Percentiles rank a stretch among this genome's conserved stretches.
phyloP scores from a whole-genome alignment of 2,888 invertebrate genomes.

The Drosophila infuscata region DNA sequence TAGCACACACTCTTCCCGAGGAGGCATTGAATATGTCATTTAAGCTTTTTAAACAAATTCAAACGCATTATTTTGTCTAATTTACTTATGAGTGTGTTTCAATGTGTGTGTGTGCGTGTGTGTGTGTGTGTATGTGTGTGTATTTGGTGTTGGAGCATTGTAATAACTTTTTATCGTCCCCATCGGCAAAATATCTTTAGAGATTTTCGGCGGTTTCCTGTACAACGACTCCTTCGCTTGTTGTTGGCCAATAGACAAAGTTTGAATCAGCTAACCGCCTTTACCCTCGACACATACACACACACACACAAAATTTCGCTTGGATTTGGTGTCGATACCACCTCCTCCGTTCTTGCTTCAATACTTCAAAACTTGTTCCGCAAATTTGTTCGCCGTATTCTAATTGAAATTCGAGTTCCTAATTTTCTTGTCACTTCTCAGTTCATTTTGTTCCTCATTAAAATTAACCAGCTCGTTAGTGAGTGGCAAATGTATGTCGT shows the following conservation, averaged over 20 bases:
- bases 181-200: slow-evolving; percentile 14
- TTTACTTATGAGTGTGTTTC: slow-evolving; percentile 29
- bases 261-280: neutral
- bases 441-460: slow-evolving; percentile 9
- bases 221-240: neutral
- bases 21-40: slow-evolving; percentile 33
- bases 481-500: neutral
- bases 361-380: slow-evolving; percentile 29
- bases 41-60: slow-evolving; percentile 31
- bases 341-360: slow-evolving; percentile 11
- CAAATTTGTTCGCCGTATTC: slow-evolving; percentile 32
- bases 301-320: neutral
- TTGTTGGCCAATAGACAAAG: slow-evolving; percentile 36
- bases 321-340: neutral
- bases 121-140: neutral
- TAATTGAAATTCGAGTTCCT: slow-evolving; percentile 39
- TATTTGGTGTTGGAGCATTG: slow-evolving; percentile 16
- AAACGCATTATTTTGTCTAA: slow-evolving; percentile 48
- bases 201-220: slow-evolving; percentile 5
- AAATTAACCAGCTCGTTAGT: slow-evolving; percentile 21
- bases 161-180: slow-evolving; percentile 21
- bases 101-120: neutral
- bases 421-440: neutral
- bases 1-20: neutral
- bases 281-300: neutral